Evolutionary conservation across 2,113 vertebrate species (phyloP), one percentile per base, ranked within the genome.

Genomic region (Ellobius talpinus): DNA sequence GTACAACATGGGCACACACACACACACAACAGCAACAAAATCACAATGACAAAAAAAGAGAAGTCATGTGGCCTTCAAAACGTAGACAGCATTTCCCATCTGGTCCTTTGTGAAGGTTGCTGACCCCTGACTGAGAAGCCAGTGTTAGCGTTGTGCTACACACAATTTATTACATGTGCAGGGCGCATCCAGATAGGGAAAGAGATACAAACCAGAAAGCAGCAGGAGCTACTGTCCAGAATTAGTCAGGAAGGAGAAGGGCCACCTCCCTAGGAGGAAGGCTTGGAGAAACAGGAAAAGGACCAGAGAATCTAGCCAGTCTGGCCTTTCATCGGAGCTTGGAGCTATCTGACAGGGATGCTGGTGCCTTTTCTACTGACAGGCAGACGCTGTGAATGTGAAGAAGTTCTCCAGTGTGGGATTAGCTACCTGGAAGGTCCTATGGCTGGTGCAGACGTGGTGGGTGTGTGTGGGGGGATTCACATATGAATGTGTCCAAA

Each of bases 251-350:
- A 17, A 82, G 61, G 12, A n/a, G 23, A 17, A 0, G 3, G 68
- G 16, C 65, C n/a, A 8, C 4, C n/a, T 73, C 87, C 36, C 70
- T 58, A 0, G 0, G 36, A 73, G 23, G 45, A 13, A 23, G 42
- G 10, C 39, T 42, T 1, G 0, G 70, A 36, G 13, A 58, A 17
- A 36, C 2, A 0, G 0, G 6, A 1, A 47, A 78, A 88, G 91
- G 42, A 1, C 85, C 65, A 21, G 36, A 47, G 39, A 66, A 68
- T 3, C 8, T 45, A 1, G 12, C 26, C 58, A 16, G 1, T 13
- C 13, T 61, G 68, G 17, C 19, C 21, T 14, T 52, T 33, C 9
- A 0, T 65, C 73, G 45, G 87, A 52, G 39, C 23, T 9, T n/a
- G 70, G 21, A 85, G 31, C 10, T 61, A 61, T 65, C 29, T 4